A percentile compares a stretch with the other conserved stretches of the same genome.
These are phyloP conservation scores for Macropodus opercularis DNA, from an alignment of 2,797 vertebrate species.

Conservation along the genomic window DNA sequence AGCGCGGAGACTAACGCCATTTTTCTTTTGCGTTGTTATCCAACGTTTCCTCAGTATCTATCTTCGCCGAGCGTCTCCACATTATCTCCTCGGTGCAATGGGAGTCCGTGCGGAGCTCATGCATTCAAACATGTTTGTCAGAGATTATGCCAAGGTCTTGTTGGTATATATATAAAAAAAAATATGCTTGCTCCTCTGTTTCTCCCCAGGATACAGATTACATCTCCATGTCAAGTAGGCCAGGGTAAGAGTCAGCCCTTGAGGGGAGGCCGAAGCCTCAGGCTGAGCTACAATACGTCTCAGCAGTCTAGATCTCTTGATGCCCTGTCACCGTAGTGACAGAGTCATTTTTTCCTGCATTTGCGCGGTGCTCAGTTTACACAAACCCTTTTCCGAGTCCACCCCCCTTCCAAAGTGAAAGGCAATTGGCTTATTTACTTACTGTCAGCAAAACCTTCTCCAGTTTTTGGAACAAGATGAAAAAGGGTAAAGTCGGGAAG, in stretches of 20 bases:
- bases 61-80: constrained; percentile 26
- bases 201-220: constrained; percentile 54
- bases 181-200: constrained; percentile 36
- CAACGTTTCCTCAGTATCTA: constrained; percentile 29
- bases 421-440: constrained; percentile 71
- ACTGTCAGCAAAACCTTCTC: constrained; percentile 53
- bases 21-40: constrained; percentile 42
- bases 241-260: constrained; percentile 19
- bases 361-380: constrained; percentile 42
- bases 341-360: constrained; percentile 36
- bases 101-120: constrained; percentile 44
- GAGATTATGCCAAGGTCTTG: constrained; percentile 47
- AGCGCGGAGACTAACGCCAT: constrained; percentile 31
- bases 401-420: constrained; percentile 36
- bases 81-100: constrained; percentile 42
- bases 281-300: constrained; percentile 42
- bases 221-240: constrained; percentile 65
- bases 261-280: constrained; percentile 37
- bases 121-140: constrained; percentile 58
- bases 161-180: constrained; percentile 45
- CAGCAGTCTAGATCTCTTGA: constrained; percentile 31
- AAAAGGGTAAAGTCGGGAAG: constrained; percentile 44
- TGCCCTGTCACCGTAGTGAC: constrained; percentile 42
- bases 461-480: constrained; percentile 58
- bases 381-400: constrained; percentile 39